Percentiles rank a stretch among this genome's conserved stretches.
These are phyloP conservation scores for Emys orbicularis DNA, from an alignment of 2,797 vertebrate genomes.

Conservation along the genomic window DNA sequence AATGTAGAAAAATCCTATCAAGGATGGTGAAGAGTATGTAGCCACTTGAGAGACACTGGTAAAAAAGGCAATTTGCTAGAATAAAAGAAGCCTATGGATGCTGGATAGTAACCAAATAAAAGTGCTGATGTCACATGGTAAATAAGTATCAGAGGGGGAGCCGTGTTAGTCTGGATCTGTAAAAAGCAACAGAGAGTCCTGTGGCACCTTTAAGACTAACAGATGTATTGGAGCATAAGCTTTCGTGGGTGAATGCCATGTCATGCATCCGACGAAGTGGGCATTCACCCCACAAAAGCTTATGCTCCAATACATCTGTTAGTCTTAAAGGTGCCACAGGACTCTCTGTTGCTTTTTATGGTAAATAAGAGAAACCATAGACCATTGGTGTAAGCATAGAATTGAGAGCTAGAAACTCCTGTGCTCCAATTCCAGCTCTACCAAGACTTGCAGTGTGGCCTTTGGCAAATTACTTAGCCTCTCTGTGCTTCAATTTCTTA, in stretches of 20 bases:
- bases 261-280: too few species aligned
- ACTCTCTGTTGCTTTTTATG: background rate
- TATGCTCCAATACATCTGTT: too few species aligned
- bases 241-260: too few species aligned
- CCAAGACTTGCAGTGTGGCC: background rate
- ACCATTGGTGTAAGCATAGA: background rate
- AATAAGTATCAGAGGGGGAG: background rate
- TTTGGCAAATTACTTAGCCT: background rate
- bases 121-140: constrained; percentile 5
- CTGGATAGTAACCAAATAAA: constrained; percentile 26
- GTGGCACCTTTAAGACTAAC: too few species aligned
- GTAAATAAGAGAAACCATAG: constrained; percentile 25
- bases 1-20: constrained; percentile 73
- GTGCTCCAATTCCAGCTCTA: background rate
- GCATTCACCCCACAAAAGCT: too few species aligned
- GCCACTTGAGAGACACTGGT: background rate
- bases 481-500: background rate
- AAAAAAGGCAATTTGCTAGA: constrained; percentile 42
- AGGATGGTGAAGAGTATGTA: constrained; percentile 63
- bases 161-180: too few species aligned
- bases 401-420: background rate
- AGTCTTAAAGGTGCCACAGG: too few species aligned
- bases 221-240: too few species aligned
- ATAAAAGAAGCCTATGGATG: constrained; percentile 42
- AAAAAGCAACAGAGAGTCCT: too few species aligned